These are phyloP conservation scores for Circaetus cinerascens DNA, from an alignment of 2,113 vertebrate species.

Conservation along the genomic window DNA sequence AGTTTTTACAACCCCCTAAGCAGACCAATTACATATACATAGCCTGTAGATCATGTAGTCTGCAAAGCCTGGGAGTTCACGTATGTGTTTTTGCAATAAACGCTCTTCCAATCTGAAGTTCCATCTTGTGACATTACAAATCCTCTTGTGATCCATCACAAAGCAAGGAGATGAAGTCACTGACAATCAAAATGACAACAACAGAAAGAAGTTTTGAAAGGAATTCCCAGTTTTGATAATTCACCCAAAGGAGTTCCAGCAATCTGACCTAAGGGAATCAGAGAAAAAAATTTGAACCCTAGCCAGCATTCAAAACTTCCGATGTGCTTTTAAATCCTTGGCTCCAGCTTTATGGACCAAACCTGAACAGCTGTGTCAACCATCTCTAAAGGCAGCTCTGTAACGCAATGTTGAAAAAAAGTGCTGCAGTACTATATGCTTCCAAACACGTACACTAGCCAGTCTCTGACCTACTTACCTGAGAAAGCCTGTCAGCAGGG, in stretches of 20 bases:
- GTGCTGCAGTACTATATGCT: conserved; percentile 29
- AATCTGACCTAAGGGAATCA: neutral
- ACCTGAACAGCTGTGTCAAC: neutral
- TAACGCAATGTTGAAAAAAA: neutral
- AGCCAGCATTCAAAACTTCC: neutral
- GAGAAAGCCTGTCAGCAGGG: conserved; percentile 17
- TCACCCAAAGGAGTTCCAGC: neutral
- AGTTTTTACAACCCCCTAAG: neutral
- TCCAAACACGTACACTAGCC: conserved; percentile 56
- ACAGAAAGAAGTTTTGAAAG: neutral
- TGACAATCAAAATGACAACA: neutral
- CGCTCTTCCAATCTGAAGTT: neutral
- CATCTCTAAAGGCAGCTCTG: neutral
- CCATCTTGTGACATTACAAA: neutral
- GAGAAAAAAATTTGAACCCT: neutral
- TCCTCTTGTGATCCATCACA: conserved; percentile 3
- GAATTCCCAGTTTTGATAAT: neutral
- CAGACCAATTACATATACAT: neutral
- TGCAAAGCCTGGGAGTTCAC: neutral
- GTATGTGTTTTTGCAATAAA: neutral
- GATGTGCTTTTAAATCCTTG: neutral
- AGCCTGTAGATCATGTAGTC: neutral
- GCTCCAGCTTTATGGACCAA: neutral
- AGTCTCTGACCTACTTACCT: conserved; percentile 54
- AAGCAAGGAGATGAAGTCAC: neutral